A percentile compares a stretch with the other conserved stretches of the same genome.
These are phyloP conservation scores for Amiota communis DNA, from an alignment of 2,888 invertebrate genomes.

Conservation along the genomic window DNA sequence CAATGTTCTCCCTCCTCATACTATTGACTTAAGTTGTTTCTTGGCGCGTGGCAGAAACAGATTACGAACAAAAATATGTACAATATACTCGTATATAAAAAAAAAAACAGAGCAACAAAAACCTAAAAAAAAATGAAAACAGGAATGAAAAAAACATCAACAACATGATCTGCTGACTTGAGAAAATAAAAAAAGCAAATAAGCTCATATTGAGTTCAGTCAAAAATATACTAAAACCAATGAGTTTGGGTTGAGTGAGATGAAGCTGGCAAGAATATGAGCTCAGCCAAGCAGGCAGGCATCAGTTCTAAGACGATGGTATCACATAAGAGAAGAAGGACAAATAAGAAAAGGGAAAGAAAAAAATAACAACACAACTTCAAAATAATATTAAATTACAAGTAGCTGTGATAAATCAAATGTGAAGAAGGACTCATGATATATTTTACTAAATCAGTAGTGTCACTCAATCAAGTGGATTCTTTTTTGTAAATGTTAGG, in stretches of 20 bases:
- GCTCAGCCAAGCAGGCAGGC: neutral
- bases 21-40: slow-evolving; percentile 6
- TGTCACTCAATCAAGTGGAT: too few relatives aligned
- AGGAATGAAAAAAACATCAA: neutral
- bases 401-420: slow-evolving; percentile 1
- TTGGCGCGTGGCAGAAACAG: slow-evolving; percentile 18
- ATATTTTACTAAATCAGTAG: neutral
- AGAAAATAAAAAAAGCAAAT: neutral
- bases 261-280: neutral
- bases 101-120: neutral
- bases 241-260: too few relatives aligned
- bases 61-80: neutral
- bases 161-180: slow-evolving; percentile 3
- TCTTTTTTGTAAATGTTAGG: too few relatives aligned
- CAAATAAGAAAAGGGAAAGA: neutral
- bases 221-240: too few relatives aligned
- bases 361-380: neutral
- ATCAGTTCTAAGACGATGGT: too few relatives aligned
- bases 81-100: too few relatives aligned
- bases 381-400: slow-evolving; percentile 5
- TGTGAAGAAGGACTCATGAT: neutral
- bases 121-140: neutral
- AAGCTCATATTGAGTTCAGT: too few relatives aligned
- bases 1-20: too few relatives aligned
- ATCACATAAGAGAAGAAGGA: neutral